Conservation (phyloP, 2,113 vertebrate species). For the Hippoglossus stenolepis region DNA sequence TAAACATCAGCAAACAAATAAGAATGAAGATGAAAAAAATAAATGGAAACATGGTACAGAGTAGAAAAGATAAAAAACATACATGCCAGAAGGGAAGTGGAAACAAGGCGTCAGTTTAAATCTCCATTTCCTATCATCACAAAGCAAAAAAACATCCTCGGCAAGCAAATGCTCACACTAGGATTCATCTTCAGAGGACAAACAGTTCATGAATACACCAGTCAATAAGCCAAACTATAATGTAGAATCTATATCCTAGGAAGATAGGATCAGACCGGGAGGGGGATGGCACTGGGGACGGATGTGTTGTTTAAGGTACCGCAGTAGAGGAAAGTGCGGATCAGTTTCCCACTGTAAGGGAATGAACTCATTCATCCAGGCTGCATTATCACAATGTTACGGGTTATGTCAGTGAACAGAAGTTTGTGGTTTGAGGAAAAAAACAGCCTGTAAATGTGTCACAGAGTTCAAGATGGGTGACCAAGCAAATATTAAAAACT, state of each 20-base stretch:
- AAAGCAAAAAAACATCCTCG: constrained; percentile 17
- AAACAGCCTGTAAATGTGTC: too few species aligned
- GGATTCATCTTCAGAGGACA: constrained; percentile 22
- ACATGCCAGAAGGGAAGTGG: constrained; percentile 15
- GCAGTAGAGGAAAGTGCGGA: constrained; percentile 71
- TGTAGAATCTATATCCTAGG: background rate
- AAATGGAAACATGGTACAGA: constrained; percentile 19
- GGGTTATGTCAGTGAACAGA: background rate
- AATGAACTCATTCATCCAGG: constrained; percentile 14
- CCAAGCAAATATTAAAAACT: background rate
- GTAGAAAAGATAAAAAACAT: constrained; percentile 49
- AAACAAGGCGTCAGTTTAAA: constrained; percentile 38
- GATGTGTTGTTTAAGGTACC: constrained; percentile 56
- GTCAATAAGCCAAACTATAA: constrained; percentile 15
- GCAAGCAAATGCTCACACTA: constrained; percentile 4
- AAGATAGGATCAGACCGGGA: background rate
- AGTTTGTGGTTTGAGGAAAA: too few species aligned
- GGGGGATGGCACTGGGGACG: constrained; percentile 29
- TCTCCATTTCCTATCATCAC: constrained; percentile 7
- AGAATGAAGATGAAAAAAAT: constrained; percentile 31
- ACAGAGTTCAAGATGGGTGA: too few species aligned
- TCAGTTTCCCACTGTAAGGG: constrained; percentile 32
- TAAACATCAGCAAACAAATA: constrained; percentile 54
- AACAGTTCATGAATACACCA: constrained; percentile 23
- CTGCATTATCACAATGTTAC: background rate